Conservation (phyloP, 2,797 vertebrate genomes). For the Amazona ochrocephala region DNA sequence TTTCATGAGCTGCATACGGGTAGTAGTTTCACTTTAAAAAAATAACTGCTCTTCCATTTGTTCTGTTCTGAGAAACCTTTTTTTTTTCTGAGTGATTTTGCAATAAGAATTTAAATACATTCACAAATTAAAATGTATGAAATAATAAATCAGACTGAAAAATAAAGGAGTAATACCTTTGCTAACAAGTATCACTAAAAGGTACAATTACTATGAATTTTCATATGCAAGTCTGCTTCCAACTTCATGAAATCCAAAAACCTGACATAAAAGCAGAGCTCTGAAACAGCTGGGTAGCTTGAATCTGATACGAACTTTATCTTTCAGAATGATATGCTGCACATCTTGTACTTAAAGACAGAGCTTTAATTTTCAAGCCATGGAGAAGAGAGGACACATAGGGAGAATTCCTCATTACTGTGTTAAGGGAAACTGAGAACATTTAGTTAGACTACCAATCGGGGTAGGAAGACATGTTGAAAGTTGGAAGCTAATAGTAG, state of each 20-base stretch:
- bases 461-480: neutral
- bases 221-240: neutral
- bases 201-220: neutral
- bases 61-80: neutral
- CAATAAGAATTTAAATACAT: neutral
- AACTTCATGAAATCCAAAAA: neutral
- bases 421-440: slow-evolving; percentile 11
- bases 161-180: neutral
- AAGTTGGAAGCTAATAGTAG: slow-evolving; percentile 16
- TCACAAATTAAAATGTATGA: neutral
- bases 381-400: neutral
- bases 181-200: neutral
- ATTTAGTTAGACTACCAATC: neutral
- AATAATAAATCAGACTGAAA: neutral
- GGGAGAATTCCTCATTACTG: slow-evolving; percentile 34
- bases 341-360: neutral
- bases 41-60: neutral
- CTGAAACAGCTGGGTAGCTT: slow-evolving; percentile 3
- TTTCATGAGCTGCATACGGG: neutral
- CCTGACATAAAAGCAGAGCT: slow-evolving; percentile 28
- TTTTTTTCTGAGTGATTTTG: neutral
- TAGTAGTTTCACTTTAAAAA: neutral
- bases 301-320: slow-evolving; percentile 42
- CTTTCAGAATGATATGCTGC: neutral
- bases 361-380: slow-evolving; percentile 50